A percentile compares a stretch with the other conserved stretches of the same genome.
phyloP scores from a whole-genome alignment of 2,113 vertebrate genomes.

The Osmerus mordax region DNA sequence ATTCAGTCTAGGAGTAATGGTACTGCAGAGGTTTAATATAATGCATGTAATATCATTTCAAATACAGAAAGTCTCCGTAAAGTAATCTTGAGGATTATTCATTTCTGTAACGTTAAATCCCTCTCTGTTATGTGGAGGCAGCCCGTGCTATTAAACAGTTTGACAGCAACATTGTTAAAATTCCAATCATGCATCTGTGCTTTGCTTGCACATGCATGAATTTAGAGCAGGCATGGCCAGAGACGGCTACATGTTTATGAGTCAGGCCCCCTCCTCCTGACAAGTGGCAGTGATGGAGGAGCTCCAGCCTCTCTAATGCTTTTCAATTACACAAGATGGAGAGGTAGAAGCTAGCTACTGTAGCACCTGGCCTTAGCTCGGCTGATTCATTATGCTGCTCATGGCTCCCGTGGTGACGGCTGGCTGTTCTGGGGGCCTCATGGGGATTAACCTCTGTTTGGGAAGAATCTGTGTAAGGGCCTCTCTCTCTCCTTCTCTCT shows the following conservation, averaged over 20 bases:
- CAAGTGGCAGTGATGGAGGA: constrained; percentile 5
- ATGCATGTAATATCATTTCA: too few relatives aligned
- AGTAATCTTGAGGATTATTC: too few relatives aligned
- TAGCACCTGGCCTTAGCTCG: not conserved
- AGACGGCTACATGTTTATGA: not conserved
- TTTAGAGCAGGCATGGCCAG: not conserved
- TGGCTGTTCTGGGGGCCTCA: not conserved
- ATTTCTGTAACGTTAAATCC: too few relatives aligned
- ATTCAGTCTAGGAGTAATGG: too few relatives aligned
- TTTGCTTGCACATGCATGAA: not conserved
- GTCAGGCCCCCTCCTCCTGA: not conserved
- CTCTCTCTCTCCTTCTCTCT: not conserved
- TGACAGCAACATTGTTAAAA: not conserved
- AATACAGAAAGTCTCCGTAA: too few relatives aligned
- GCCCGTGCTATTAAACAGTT: too few relatives aligned
- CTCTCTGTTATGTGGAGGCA: too few relatives aligned
- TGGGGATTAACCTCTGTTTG: not conserved
- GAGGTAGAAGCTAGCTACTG: too few relatives aligned
- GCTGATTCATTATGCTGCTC: not conserved
- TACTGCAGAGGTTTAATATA: too few relatives aligned
- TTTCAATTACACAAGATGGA: not conserved
- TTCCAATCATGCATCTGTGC: not conserved
- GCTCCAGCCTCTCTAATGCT: not conserved
- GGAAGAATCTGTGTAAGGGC: not conserved
- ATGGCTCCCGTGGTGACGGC: not conserved